phyloP scores from a whole-genome alignment of 1,140 invertebrate species.

The Marisa cornuarietis region DNA sequence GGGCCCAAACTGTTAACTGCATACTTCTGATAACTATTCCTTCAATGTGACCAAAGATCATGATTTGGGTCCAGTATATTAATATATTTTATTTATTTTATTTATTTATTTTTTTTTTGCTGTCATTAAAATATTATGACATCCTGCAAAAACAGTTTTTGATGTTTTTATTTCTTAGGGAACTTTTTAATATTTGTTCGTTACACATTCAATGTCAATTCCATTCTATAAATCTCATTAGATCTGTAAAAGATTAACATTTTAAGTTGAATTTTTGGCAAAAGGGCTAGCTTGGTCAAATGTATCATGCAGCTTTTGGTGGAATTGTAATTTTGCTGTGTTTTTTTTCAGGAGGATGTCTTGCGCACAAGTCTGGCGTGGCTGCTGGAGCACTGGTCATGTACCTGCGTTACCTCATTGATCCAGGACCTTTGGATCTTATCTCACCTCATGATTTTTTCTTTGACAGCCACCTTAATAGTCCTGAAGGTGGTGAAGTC shows the following conservation, averaged over 20 bases:
- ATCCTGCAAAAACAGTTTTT: no score
- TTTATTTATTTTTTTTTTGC: no score
- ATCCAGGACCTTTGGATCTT: conserved; percentile 44
- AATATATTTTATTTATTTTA: conserved; percentile 5
- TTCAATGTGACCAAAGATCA: no score
- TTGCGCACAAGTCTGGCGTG: conserved; percentile 60
- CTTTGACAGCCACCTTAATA: conserved; percentile 13
- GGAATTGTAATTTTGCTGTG: not conserved
- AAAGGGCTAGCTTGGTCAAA: no score
- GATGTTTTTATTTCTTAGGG: not conserved
- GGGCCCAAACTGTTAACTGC: no score
- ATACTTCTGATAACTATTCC: no score
- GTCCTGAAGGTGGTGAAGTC: conserved; percentile 4
- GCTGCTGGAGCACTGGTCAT: conserved; percentile 55
- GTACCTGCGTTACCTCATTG: conserved; percentile 56
- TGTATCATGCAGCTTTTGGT: no score
- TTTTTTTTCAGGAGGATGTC: conserved; percentile 56
- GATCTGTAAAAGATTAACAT: no score
- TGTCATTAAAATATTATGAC: no score
- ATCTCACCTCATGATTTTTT: conserved; percentile 32
- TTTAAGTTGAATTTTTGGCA: no score
- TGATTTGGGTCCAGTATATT: no score
- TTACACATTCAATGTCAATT: not conserved
- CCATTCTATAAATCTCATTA: not conserved
- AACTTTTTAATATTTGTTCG: not conserved